A percentile compares a stretch with the other conserved stretches of the same genome.
These are phyloP conservation scores for Thelaira solivaga DNA, from an alignment of 2,888 invertebrate species.

Conservation along the genomic window DNA sequence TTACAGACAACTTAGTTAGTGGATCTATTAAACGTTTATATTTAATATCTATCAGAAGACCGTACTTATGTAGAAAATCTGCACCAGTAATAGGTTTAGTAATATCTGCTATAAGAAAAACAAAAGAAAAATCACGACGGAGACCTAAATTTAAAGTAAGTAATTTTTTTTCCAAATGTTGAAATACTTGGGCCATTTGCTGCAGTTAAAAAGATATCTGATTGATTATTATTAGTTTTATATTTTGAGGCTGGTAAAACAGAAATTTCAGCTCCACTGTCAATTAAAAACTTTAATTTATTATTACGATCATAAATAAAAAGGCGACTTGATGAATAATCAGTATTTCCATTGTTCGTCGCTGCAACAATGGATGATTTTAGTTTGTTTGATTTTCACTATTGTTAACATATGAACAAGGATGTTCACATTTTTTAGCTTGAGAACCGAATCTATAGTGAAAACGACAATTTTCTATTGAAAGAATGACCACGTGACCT, in stretches of 20 bases:
- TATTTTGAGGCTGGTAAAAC: slow-evolving; percentile 3
- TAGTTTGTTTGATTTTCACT: too few species aligned
- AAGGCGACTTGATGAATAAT: neutral
- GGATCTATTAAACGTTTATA: too few species aligned
- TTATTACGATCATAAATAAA: neutral
- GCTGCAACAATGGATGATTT: too few species aligned
- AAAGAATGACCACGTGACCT: neutral
- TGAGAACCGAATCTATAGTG: neutral
- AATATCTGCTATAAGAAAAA: too few species aligned
- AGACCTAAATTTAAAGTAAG: too few species aligned
- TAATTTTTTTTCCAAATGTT: neutral
- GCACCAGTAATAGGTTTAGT: too few species aligned
- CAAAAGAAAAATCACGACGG: too few species aligned
- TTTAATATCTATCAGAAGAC: too few species aligned
- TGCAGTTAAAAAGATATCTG: neutral
- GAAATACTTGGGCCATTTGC: neutral
- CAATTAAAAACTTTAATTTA: slow-evolving; percentile 2
- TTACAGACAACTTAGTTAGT: too few species aligned
- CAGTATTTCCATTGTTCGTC: too few species aligned
- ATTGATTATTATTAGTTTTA: neutral
- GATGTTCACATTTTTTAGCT: neutral
- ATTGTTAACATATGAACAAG: neutral
- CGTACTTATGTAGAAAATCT: too few species aligned
- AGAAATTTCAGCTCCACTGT: neutral
- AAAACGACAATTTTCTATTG: neutral